Base-by-base conservation (phyloP, 2,113 vertebrate genomes). In the Tupaia chinensis region DNA sequence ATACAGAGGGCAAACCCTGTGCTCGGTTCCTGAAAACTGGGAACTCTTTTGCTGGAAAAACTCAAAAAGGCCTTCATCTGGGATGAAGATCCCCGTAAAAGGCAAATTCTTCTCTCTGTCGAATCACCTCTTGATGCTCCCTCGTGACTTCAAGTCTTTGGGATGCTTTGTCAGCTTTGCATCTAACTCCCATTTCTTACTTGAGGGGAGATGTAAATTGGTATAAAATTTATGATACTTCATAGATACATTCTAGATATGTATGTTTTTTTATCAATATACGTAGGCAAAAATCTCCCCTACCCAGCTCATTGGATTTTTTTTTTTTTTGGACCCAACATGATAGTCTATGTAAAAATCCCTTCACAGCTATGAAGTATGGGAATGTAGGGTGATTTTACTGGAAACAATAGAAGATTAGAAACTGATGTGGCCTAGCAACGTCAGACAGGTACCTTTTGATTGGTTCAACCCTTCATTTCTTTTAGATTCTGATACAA, bases 371-470 rank as follows among this genome's bases (percentile, higher is more conserved):
- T n/a, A 66, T 34, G 17, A 90, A 81, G 17, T 73, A 81, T 53
- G 15, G 77, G 95, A 91, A 79, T 63, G n/a, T 74, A 74, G 79
- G 61, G 58, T 27, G 11, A 27, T 32, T 78, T 95, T 92, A 56
- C n/a, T 65, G 15, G 65, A 79, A 85, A 87, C 32, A 87, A 65
- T 5, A 61, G 32, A 86, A 60, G 17, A 91, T 17, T 60, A 95
- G 63, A 79, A 87, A 72, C 2, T 83, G 68, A 68, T 58, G 44
- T 11, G 1, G 9, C 23, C 29, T 17, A 80, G 17, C 6, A 32
- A 6, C 86, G 17, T 82, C 60, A 93, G 3, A 2, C 53, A 44
- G 27, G 34, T 29, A 53, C 29, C 13, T 11, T 25, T 20, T 86
- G 73, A 54, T 58, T 69, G 25, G 16, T 73, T 87, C 70, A 78